Percentiles rank a stretch among this genome's conserved stretches.
These are phyloP conservation scores for Zalophus californianus DNA, from an alignment of 2,797 vertebrate genomes.

Conservation along the genomic window DNA sequence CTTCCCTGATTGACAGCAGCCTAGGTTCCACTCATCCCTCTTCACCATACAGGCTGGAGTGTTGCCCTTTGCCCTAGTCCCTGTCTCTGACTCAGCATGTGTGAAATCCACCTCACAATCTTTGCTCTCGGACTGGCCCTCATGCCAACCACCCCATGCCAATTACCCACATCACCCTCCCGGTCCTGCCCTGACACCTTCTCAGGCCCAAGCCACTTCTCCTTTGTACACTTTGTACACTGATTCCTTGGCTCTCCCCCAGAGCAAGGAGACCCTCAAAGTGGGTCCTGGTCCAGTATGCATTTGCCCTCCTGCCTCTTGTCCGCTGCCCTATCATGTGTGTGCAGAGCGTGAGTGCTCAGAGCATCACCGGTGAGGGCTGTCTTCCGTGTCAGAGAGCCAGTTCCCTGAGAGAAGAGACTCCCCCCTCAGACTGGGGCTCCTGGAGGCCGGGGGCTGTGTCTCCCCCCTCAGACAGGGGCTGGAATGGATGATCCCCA, in stretches of 20 bases:
- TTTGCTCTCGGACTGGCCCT: not conserved
- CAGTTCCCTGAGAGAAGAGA: not conserved
- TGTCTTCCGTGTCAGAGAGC: not conserved
- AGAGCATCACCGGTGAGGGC: not conserved
- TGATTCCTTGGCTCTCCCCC: not conserved
- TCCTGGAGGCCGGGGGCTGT: not conserved
- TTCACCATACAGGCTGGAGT: not conserved
- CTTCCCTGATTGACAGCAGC: not conserved
- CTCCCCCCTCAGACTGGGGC: not conserved
- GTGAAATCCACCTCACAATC: not conserved
- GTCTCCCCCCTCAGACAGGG: not conserved
- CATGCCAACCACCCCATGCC: rapidly evolving
- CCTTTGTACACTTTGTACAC: rapidly evolving
- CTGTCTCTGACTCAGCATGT: not conserved
- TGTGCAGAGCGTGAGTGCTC: not conserved
- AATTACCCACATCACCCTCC: not conserved
- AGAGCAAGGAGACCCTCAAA: not conserved
- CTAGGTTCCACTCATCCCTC: not conserved
- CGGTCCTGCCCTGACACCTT: not conserved
- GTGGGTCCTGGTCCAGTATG: rapidly evolving
- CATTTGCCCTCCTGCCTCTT: not conserved
- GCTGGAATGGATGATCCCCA: not conserved
- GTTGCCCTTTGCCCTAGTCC: not conserved
- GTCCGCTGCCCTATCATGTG: rapidly evolving
- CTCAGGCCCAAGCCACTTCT: rapidly evolving